Conservation (phyloP, 92 coral and sea anemone species). For the Anthopleura xanthogrammica region DNA sequence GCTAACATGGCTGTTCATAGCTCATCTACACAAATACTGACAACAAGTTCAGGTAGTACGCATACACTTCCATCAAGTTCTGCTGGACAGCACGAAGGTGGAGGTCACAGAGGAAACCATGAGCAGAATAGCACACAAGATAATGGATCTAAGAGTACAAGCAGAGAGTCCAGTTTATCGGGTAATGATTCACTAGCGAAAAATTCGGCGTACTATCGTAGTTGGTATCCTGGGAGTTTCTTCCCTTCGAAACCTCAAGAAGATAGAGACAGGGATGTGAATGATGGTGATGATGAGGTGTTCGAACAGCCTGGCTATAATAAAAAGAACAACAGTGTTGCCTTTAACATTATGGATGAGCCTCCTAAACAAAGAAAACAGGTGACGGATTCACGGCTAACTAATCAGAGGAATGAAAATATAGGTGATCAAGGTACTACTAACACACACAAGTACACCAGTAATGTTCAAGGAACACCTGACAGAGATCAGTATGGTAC, state of each 20-base stretch:
- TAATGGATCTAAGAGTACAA: not conserved
- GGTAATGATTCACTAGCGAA: not conserved
- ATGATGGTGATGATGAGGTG: conserved; percentile 11
- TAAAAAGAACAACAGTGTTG: conserved; percentile 17
- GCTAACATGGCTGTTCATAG: not conserved
- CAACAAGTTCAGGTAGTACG: not conserved
- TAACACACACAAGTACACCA: not conserved
- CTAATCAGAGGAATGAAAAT: not conserved
- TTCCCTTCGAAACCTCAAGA: conserved; percentile 18
- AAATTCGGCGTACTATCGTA: conserved; percentile 29
- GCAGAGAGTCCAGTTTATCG: not conserved
- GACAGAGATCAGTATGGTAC: not conserved
- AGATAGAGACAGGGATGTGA: not conserved
- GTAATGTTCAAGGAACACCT: not conserved
- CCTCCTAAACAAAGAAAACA: not conserved
- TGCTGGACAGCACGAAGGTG: not conserved
- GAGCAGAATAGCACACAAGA: not conserved
- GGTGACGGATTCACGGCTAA: not conserved
- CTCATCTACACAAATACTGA: not conserved
- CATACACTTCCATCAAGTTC: not conserved
- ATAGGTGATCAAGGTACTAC: not conserved
- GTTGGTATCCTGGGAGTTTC: conserved; percentile 49
- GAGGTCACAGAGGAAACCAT: not conserved
- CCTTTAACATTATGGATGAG: conserved; percentile 15
- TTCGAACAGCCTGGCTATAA: not conserved